A percentile compares a stretch with the other conserved stretches of the same genome.
Evolutionary conservation across 2,888 invertebrate genomes (phyloP).

Genomic region (Dilophus febrilis): DNA sequence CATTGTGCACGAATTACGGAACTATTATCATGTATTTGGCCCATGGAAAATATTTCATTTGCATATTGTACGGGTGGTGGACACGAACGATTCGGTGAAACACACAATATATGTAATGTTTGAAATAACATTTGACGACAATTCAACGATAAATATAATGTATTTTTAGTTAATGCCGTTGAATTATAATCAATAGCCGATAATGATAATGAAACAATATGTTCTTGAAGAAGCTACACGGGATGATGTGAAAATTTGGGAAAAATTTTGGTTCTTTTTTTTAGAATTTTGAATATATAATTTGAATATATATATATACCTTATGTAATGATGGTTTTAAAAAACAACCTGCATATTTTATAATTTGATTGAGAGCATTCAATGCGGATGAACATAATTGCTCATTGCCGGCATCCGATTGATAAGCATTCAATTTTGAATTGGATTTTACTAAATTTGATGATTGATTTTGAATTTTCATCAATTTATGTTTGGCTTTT

Average conservation of each 20-base stretch:
- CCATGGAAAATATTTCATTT: constrained; percentile 13
- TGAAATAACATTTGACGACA: constrained; percentile 17
- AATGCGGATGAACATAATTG: constrained; percentile 15
- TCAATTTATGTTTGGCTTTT: constrained; percentile 19
- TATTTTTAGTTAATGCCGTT: not conserved
- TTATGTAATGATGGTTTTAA: constrained; percentile 6
- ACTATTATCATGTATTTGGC: constrained; percentile 14
- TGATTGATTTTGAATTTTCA: constrained; percentile 20
- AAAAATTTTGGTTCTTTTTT: constrained; percentile 6
- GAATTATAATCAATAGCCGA: constrained; percentile 4
- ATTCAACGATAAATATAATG: constrained; percentile 8
- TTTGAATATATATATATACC: no score
- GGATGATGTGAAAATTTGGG: constrained; percentile 10
- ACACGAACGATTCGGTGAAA: constrained; percentile 16
- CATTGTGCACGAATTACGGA: constrained; percentile 13
- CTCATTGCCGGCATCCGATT: constrained; percentile 14
- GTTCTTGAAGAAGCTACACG: constrained; percentile 14
- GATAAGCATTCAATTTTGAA: constrained; percentile 13
- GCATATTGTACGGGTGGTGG: constrained; percentile 19
- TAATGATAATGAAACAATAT: constrained; percentile 14
- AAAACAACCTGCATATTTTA: constrained; percentile 8
- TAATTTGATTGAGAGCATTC: constrained; percentile 13
- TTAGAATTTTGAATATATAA: no score
- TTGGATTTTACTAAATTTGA: constrained; percentile 16
- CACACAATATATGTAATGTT: constrained; percentile 12